Conservation (phyloP, 2,797 vertebrate genomes). For the Melanogrammus aeglefinus region DNA sequence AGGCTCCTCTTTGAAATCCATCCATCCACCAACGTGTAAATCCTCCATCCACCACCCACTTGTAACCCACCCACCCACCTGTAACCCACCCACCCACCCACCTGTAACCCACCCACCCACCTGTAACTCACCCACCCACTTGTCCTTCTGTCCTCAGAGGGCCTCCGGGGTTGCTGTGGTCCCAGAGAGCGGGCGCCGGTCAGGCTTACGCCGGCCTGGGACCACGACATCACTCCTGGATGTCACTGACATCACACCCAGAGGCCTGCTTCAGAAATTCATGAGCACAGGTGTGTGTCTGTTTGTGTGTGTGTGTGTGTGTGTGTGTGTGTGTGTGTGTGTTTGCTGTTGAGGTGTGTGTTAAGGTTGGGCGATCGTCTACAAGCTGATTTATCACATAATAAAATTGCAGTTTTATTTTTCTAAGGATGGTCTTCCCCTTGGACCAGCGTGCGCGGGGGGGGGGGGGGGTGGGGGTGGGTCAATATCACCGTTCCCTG, state of each 20-base stretch:
- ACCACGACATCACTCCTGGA: slow-evolving; percentile 29
- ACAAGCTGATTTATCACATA: too few species aligned
- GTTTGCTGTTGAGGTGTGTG: background rate
- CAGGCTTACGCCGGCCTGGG: background rate
- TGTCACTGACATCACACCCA: slow-evolving; percentile 59
- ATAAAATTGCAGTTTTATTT: too few species aligned
- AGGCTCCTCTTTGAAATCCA: background rate
- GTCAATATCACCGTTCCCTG: too few species aligned
- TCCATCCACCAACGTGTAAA: background rate
- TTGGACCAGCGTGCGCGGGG: too few species aligned
- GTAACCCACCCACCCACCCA: too few species aligned
- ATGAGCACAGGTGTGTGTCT: slow-evolving; percentile 56
- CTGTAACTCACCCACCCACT: too few species aligned
- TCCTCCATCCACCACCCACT: too few species aligned
- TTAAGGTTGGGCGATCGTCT: too few species aligned
- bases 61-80: background rate
- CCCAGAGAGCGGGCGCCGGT: background rate
- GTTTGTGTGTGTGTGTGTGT: background rate
- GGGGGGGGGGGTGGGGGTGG: too few species aligned
- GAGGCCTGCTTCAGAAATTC: slow-evolving; percentile 64
- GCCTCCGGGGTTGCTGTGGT: slow-evolving; percentile 48
- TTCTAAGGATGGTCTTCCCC: too few species aligned
- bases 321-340: background rate
- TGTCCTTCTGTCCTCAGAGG: slow-evolving; percentile 44
- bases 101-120: too few species aligned